Evolutionary conservation across 2,888 invertebrate species (phyloP), one percentile per base, ranked within the genome.

Genomic region (Drosophila phalerata): DNA sequence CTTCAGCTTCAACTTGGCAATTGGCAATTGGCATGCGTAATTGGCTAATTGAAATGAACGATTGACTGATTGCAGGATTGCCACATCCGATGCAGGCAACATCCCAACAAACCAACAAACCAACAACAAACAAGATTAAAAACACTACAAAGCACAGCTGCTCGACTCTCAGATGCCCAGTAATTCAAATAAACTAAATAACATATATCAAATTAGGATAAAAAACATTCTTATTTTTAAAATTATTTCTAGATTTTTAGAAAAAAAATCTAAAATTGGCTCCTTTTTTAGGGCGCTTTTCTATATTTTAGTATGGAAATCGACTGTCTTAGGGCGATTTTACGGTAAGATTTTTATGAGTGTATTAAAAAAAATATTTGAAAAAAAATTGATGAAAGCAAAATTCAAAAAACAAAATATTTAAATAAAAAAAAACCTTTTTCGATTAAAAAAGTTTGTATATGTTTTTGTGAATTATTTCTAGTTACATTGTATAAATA

Each of bases 1-100:
- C 40, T 30, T 19, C 68, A 71, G 63, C 32, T 43, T 32, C 38
- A 48, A 49, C 40, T 30, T 19, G 48, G 37, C 58, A 32, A 52
- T 62, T 45, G 22, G 58, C 49, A 61, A 52, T 48, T 63, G 63
- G 72, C 85, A 81, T 84, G 82, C 83, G 85, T 85, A 85, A 88
- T 85, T 85, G 86, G 72, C 81, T 80, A 85, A 85, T 85, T 88
- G 83, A 78, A 75, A 73, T 79, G 73, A 70, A 34, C 60, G 49
- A 68, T 73, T 73, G 81, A 73, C 43, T 64, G 71, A 67, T 70
- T 69, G 79, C 45, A 34, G 64, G 42, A 67, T 79, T 58, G 79
- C 75, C 75, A 79, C 81, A 85, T 81, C 82, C 83, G 83, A 85
- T 74, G 62, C 48, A 32, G 37, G 42, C 48, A 53, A 38, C 13